phyloP scores from a whole-genome alignment of 2,797 vertebrate species.

The Myotis planiceps region DNA sequence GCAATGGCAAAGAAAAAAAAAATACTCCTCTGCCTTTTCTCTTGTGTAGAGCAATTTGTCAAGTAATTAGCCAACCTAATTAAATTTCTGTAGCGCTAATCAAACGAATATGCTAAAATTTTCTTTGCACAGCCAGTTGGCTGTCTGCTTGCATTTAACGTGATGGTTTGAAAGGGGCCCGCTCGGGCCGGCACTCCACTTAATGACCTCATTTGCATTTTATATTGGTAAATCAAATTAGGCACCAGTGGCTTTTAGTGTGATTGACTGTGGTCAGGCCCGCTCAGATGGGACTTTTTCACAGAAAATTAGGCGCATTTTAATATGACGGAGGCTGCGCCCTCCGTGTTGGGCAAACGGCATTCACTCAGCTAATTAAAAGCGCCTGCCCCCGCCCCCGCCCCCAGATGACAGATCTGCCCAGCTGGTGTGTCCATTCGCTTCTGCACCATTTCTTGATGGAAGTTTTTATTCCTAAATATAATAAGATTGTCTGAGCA shows the following conservation, averaged over 20 bases:
- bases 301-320: conserved; percentile 99
- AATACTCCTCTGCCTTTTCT: conserved; percentile 92
- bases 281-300: conserved; percentile 98
- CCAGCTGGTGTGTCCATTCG: conserved; percentile 95
- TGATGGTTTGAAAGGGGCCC: conserved; percentile 98
- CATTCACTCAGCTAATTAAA: conserved; percentile 99
- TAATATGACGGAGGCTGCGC: conserved; percentile 94
- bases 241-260: conserved; percentile 99
- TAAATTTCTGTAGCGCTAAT: conserved; percentile 98
- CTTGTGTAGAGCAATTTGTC: conserved; percentile 97
- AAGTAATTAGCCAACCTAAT: conserved; percentile 98
- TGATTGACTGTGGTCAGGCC: conserved; percentile 99
- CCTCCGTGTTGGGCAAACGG: conserved; percentile 94
- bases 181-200: conserved; percentile 97
- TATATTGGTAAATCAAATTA: conserved; percentile 99
- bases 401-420: conserved; percentile 93
- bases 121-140: conserved; percentile 96
- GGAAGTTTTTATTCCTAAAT: conserved; percentile 88
- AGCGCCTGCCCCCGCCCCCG: conserved; percentile 88
- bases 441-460: conserved; percentile 89
- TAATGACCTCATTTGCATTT: conserved; percentile 99
- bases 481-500: conserved; percentile 89
- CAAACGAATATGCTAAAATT: conserved; percentile 99
- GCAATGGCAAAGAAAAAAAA: conserved; percentile 81
- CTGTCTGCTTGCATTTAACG: conserved; percentile 98